Evolutionary conservation across 2,888 invertebrate genomes (phyloP).

Genomic region (Autographa gamma): DNA sequence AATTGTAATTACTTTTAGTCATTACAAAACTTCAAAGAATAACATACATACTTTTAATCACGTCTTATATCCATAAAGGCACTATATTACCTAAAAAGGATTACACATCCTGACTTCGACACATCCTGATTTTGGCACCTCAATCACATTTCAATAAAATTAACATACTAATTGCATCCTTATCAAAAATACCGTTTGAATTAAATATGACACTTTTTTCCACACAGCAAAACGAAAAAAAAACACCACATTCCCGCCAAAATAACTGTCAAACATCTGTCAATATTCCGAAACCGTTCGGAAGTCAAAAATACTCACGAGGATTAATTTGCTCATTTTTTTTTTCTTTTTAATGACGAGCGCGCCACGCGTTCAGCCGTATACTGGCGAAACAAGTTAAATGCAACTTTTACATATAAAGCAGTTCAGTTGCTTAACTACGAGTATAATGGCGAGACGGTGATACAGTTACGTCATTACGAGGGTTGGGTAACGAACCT

Average conservation of each 20-base stretch:
- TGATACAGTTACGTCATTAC: conserved; percentile 59
- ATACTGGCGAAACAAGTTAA: conserved; percentile 69
- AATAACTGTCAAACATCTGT: conserved; percentile 26
- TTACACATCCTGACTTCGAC: too few species aligned
- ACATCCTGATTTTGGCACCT: too few species aligned
- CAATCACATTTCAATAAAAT: background rate
- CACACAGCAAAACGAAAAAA: conserved; percentile 26
- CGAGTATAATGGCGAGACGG: conserved; percentile 30
- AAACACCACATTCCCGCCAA: conserved; percentile 44
- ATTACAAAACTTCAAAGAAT: background rate
- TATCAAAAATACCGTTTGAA: background rate
- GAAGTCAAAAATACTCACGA: conserved; percentile 67
- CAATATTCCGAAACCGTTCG: conserved; percentile 17
- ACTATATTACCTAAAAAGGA: too few species aligned
- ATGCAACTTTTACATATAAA: conserved; percentile 83
- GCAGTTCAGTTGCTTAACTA: conserved; percentile 70
- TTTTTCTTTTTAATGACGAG: conserved; percentile 59
- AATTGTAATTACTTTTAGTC: background rate
- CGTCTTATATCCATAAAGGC: too few species aligned
- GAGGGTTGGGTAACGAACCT: conserved; percentile 48
- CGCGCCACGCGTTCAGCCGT: conserved; percentile 52
- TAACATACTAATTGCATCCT: background rate
- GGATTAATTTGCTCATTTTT: conserved; percentile 53
- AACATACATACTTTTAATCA: too few species aligned
- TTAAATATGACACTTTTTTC: background rate